Conservation (phyloP, 2,113 vertebrate genomes). For the Oncorhynchus gorbuscha region DNA sequence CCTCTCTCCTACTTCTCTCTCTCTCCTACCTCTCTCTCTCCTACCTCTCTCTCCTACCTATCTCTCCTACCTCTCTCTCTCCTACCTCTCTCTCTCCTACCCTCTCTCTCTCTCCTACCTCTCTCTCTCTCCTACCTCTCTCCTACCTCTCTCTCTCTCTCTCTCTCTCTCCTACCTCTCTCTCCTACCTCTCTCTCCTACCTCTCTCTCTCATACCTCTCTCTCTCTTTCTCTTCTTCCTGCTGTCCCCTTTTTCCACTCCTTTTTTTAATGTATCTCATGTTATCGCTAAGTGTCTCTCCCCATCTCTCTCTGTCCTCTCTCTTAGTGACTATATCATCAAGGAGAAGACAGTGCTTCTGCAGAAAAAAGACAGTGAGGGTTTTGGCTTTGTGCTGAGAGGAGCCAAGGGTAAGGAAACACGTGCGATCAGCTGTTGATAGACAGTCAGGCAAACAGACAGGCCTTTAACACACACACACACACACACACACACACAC, state of each 20-base stretch:
- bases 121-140: no score
- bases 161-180: not conserved
- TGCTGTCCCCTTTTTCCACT: slow-evolving; percentile 10
- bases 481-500: slow-evolving; percentile 3
- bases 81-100: no score
- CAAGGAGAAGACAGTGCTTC: slow-evolving; percentile 90
- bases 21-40: no score
- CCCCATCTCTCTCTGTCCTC: slow-evolving; percentile 17
- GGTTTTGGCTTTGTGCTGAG: slow-evolving; percentile 92
- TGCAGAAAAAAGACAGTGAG: slow-evolving; percentile 95
- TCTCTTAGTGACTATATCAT: slow-evolving; percentile 88
- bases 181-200: not conserved
- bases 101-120: not conserved
- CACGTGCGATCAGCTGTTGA: not conserved
- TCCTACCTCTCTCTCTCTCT: no score
- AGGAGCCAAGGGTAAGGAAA: slow-evolving; percentile 87
- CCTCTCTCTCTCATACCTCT: not conserved
- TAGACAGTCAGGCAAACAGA: not conserved
- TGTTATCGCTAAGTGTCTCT: not conserved
- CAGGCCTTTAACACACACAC: not conserved
- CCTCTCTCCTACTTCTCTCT: no score
- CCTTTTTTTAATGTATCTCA: not conserved
- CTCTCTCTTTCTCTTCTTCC: not conserved
- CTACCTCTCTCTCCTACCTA: no score
- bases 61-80: not conserved